phyloP scores from a whole-genome alignment of 1,140 invertebrate genomes.

The Apis mellifera region DNA sequence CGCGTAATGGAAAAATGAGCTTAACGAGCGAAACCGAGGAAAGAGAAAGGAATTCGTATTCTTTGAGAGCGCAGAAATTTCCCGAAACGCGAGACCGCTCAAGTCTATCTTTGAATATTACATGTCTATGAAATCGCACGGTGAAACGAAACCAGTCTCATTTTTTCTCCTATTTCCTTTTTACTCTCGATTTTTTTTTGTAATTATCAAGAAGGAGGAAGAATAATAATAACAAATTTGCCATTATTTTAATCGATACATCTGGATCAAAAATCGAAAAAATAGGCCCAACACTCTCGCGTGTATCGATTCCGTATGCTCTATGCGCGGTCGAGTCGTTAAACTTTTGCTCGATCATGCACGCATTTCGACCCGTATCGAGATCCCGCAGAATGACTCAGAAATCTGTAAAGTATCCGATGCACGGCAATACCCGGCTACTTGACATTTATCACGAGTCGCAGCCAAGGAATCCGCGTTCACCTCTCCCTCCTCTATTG shows the following conservation, averaged over 20 bases:
- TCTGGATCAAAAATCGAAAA: too few species aligned
- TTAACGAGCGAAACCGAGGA: not conserved
- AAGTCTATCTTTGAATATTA: not conserved
- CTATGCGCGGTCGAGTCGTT: too few species aligned
- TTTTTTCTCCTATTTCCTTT: not conserved
- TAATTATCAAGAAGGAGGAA: too few species aligned
- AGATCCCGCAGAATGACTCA: not conserved
- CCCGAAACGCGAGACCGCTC: not conserved
- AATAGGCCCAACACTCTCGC: too few species aligned
- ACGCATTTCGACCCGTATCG: too few species aligned
- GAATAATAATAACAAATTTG: too few species aligned
- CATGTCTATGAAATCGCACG: not conserved
- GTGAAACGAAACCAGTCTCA: not conserved
- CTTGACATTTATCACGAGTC: slow-evolving; percentile 38
- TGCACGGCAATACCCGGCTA: not conserved
- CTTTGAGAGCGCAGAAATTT: not conserved
- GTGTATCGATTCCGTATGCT: too few species aligned
- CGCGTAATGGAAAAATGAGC: slow-evolving; percentile 12
- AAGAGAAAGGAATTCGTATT: slow-evolving; percentile 23
- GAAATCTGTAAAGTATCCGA: slow-evolving; percentile 1
- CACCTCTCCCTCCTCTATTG: slow-evolving; percentile 2
- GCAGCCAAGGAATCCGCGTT: slow-evolving; percentile 24
- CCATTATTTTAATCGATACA: not conserved
- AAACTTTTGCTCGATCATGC: too few species aligned
- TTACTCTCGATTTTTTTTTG: not conserved